A percentile compares a stretch with the other conserved stretches of the same genome.
Conservation (phyloP, 1,140 invertebrate species). For the Bradysia coprophila region DNA sequence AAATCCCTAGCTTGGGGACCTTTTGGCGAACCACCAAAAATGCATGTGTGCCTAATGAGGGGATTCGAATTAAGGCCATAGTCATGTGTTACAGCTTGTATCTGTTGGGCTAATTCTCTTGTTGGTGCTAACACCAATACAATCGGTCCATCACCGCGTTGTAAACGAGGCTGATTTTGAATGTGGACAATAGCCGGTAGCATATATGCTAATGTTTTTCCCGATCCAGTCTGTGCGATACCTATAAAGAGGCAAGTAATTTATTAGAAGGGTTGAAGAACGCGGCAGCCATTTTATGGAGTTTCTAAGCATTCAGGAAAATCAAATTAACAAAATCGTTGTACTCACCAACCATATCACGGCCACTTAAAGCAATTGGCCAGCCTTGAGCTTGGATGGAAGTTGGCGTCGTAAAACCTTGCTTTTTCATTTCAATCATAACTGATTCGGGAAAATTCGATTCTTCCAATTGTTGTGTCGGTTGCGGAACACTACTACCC, state of each 20-base stretch:
- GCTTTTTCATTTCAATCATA: conserved; percentile 60
- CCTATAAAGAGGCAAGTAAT: too few relatives aligned
- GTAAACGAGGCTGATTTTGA: conserved; percentile 45
- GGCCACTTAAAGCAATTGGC: conserved; percentile 81
- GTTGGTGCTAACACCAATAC: conserved; percentile 89
- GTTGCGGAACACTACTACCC: conserved; percentile 64
- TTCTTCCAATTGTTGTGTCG: conserved; percentile 77
- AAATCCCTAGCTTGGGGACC: conserved; percentile 83
- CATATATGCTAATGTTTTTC: conserved; percentile 79
- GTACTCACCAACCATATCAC: conserved; percentile 87
- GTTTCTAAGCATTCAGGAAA: too few relatives aligned
- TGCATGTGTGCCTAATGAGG: conserved; percentile 76
- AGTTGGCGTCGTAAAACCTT: conserved; percentile 68
- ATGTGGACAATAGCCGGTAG: conserved; percentile 59
- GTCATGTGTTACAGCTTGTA: conserved; percentile 83
- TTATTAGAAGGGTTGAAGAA: too few relatives aligned
- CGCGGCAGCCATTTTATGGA: too few relatives aligned
- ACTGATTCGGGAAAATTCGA: conserved; percentile 72
- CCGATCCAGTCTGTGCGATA: conserved; percentile 88
- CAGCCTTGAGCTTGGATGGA: conserved; percentile 78
- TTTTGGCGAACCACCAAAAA: conserved; percentile 94
- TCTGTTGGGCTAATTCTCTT: conserved; percentile 91
- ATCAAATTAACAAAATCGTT: too few relatives aligned
- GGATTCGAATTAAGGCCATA: conserved; percentile 60
- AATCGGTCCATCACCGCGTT: conserved; percentile 76